phyloP scores from a whole-genome alignment of 2,113 vertebrate species.

The Amblyornis subalaris region DNA sequence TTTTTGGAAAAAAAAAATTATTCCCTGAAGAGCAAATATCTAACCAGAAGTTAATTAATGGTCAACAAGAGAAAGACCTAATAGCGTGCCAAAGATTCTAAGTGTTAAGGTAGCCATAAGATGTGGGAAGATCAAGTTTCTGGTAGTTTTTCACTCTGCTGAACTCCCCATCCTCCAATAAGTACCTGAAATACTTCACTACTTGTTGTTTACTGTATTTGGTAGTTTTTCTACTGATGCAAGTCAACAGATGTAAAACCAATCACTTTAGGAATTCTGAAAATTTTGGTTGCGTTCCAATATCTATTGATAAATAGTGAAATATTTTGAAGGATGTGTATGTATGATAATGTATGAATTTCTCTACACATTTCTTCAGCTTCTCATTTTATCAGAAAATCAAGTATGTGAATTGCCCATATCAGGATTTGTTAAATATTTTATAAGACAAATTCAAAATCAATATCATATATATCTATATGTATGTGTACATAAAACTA shows the following conservation, averaged over 20 bases:
- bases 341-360: background rate
- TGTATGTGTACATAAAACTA: background rate
- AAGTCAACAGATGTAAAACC: background rate
- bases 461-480: background rate
- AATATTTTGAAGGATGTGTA: background rate
- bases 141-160: background rate
- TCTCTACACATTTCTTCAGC: background rate
- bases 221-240: background rate
- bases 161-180: background rate
- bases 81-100: background rate
- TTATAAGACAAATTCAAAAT: background rate
- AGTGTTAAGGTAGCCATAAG: background rate
- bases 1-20: background rate
- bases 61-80: background rate
- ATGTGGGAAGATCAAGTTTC: background rate
- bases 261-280: background rate
- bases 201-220: background rate
- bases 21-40: background rate
- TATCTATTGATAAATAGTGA: background rate
- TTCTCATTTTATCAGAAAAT: background rate
- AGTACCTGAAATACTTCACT: background rate
- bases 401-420: background rate
- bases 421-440: background rate
- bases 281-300: background rate
- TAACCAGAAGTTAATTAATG: background rate